Evolutionary conservation across 2,797 vertebrate genomes (phyloP), one percentile per base, ranked within the genome.

Genomic region (Siniperca scherzeri): DNA sequence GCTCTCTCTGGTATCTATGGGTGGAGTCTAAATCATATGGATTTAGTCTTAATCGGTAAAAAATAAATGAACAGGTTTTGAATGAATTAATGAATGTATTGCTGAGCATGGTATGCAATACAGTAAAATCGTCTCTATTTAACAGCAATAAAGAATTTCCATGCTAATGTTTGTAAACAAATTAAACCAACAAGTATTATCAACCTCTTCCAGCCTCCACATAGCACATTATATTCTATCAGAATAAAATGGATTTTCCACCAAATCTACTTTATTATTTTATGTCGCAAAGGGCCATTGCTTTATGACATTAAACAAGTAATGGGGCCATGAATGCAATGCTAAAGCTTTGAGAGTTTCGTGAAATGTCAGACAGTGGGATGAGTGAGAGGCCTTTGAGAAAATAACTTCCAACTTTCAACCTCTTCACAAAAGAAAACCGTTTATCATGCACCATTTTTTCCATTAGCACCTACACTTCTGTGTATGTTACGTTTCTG

Each of bases 1-100:
- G 9, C 8, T 33, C 25, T 69, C 0, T 78, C 22, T 73, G 62
- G 64, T 71, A 56, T 72, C 64, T 67, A 55, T 74, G 64, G 69
- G 56, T 38, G 48, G 77, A 86, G 70, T 52, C 11, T n/a, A 36
- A 36, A 74, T 62, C 10, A 10, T 27, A 59, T 44, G 7, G 13
- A 60, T 50, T 57, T 27, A 59, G 25, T 55, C 36, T 17, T 50
- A 36, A 71, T 25, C 33, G 12, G 0, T n/a, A 16, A 64, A 65
- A 64, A 40, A 36, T 21, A 50, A 68, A 1, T 6, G 1, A 75
- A 56, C 27, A 33, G 52, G 44, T 33, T 33, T 72, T 69, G 12
- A 62, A 67, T 10, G 8, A 61, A 67, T 73, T 4, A 33, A 65
- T 61, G 22, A 27, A 53, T 42, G 21, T 22, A 57, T 44, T 57